Evolutionary conservation across 2,888 invertebrate genomes (phyloP).

Genomic region (Patella pellucida): DNA sequence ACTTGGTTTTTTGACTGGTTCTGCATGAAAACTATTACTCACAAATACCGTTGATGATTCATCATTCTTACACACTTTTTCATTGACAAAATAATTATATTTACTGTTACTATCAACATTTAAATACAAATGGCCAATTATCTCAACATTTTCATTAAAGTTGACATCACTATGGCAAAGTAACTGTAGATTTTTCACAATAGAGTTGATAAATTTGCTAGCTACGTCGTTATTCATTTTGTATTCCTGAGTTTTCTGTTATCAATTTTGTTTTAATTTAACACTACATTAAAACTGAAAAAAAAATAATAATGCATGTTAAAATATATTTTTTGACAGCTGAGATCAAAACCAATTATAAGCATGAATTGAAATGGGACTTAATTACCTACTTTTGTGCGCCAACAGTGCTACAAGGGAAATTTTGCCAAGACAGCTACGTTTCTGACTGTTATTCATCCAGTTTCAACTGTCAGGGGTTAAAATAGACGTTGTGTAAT

Average conservation of each 20-base stretch:
- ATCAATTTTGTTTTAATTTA: too few relatives aligned
- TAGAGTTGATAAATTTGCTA: slow-evolving; percentile 36
- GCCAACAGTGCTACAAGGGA: too few relatives aligned
- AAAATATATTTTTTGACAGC: too few relatives aligned
- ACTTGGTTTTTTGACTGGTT: neutral
- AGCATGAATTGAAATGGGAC: too few relatives aligned
- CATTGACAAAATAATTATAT: slow-evolving; percentile 39
- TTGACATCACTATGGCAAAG: slow-evolving; percentile 40
- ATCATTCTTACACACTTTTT: slow-evolving; percentile 41
- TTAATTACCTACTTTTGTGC: too few relatives aligned
- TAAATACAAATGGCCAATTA: slow-evolving; percentile 39
- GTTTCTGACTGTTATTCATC: too few relatives aligned
- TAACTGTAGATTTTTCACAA: slow-evolving; percentile 37
- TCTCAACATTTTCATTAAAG: slow-evolving; percentile 38
- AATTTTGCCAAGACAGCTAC: too few relatives aligned
- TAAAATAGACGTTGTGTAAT: too few relatives aligned
- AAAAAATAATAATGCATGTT: too few relatives aligned
- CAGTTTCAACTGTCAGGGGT: too few relatives aligned
- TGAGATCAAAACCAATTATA: too few relatives aligned
- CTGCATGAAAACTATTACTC: slow-evolving; percentile 40
- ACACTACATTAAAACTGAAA: too few relatives aligned
- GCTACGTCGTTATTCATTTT: slow-evolving; percentile 39
- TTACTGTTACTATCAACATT: slow-evolving; percentile 37
- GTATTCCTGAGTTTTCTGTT: neutral
- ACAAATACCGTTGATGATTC: slow-evolving; percentile 37